Percentiles rank a stretch among this genome's conserved stretches.
Evolutionary conservation across 2,113 vertebrate genomes (phyloP).

Genomic region (Vidua macroura): DNA sequence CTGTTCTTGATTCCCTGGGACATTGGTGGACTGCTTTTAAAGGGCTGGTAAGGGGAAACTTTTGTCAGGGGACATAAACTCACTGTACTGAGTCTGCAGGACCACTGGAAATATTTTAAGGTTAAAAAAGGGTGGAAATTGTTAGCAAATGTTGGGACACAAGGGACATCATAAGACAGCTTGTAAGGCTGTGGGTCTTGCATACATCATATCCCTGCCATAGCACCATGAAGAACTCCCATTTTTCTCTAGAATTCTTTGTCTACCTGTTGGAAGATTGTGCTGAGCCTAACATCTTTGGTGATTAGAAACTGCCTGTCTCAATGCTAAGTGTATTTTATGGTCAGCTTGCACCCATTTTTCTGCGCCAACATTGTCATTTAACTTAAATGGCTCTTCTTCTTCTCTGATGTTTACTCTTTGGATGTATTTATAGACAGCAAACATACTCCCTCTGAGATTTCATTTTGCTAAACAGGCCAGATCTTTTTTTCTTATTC

Average conservation of each 20-base stretch:
- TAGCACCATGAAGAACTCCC: not conserved
- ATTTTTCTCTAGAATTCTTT: not conserved
- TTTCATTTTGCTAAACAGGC: slow-evolving; percentile 2
- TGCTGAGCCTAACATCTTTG: not conserved
- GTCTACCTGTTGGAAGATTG: not conserved
- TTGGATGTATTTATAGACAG: not conserved
- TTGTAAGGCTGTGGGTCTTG: not conserved
- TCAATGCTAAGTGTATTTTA: not conserved
- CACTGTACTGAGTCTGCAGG: not conserved
- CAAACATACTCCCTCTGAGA: not conserved
- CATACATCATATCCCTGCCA: not conserved
- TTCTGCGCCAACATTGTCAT: not conserved
- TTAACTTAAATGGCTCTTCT: slow-evolving; percentile 8
- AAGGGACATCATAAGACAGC: not conserved
- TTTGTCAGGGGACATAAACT: not conserved
- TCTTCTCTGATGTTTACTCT: slow-evolving; percentile 23
- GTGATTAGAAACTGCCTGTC: not conserved
- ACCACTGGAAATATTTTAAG: not conserved
- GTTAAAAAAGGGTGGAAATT: not conserved
- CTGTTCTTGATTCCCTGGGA: not conserved
- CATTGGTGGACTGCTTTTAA: not conserved
- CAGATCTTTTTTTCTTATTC: not conserved
- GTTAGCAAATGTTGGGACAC: not conserved
- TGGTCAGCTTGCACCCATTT: not conserved
- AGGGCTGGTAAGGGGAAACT: not conserved